Base-by-base conservation (phyloP, 2,888 invertebrate species). In the Scaptomyza reducta region DNA sequence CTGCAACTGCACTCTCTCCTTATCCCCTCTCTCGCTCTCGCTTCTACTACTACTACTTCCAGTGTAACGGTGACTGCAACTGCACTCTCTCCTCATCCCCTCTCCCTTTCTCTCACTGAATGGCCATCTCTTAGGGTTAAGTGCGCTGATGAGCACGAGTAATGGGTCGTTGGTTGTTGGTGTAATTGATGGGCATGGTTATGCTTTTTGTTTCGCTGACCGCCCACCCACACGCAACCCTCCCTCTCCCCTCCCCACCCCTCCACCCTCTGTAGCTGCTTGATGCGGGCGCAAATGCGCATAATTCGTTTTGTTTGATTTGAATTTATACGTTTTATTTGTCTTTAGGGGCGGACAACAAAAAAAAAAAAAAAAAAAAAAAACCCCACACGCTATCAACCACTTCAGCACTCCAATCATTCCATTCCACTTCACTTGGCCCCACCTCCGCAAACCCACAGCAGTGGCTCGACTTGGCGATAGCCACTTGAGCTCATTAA, bases 401-500 rank as follows among this genome's bases (percentile, higher is more conserved):
- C 46, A 46, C 29, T 46, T 4, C 42, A n/a, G 7, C 14, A 46
- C 51, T 46, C 31, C 35, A 50, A 3, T 22, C 22, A 22, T 45
- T 46, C 41, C 47, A 47, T 35, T 25, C 27, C 27, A 27, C 27
- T 27, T 7, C 27, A 33, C 31, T 41, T 16, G 3, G 35, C 49
- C 33, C 31, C 14, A 42, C 6, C 25, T 16, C 18, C 35, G 14
- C 22, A 14, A 33, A 38, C 29, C 51, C 46, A 31, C 38, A 42
- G 64, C 49, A 35, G 35, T 18, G 33, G 51, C 47, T 38, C 49
- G 60, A 60, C 53, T 55, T 55, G 55, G 55, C 55, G 29, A 35
- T 46, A 54, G 54, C 70, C 83, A 85, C 85, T 85, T 85, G 73
- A 85, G 85, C 87, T 87, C 85, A 85, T 85, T 85, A 87, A 79